A percentile compares a stretch with the other conserved stretches of the same genome.
These are phyloP conservation scores for Grantiella picta DNA, from an alignment of 2,113 vertebrate species.

Conservation along the genomic window DNA sequence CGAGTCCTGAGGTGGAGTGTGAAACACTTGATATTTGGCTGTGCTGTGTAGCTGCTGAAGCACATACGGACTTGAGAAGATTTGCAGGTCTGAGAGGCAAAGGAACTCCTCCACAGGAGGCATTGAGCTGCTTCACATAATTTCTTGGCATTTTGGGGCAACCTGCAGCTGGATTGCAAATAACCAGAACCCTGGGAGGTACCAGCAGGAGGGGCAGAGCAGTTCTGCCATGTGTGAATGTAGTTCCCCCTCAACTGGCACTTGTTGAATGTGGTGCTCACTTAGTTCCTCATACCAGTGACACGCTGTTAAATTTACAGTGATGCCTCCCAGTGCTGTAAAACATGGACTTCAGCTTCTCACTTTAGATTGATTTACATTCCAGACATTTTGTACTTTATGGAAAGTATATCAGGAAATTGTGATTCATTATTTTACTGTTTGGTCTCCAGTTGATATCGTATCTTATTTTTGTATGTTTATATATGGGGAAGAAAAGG, in stretches of 20 bases:
- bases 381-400: background rate
- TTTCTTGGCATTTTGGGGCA: background rate
- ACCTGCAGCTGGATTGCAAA: background rate
- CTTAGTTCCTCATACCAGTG: background rate
- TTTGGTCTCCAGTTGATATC: background rate
- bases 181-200: background rate
- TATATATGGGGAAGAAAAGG: background rate
- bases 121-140: background rate
- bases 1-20: background rate
- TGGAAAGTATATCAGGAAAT: background rate
- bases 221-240: background rate
- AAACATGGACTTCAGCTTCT: background rate
- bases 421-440: background rate
- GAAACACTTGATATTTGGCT: background rate
- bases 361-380: background rate
- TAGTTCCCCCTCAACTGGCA: background rate
- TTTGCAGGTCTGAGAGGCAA: background rate
- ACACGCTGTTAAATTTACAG: background rate
- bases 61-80: background rate
- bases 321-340: background rate
- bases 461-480: background rate
- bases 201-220: background rate
- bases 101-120: background rate
- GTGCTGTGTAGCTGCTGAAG: background rate
- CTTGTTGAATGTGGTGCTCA: fast-evolving